phyloP scores from a whole-genome alignment of 2,797 vertebrate species.

The Sciurus vulgaris region DNA sequence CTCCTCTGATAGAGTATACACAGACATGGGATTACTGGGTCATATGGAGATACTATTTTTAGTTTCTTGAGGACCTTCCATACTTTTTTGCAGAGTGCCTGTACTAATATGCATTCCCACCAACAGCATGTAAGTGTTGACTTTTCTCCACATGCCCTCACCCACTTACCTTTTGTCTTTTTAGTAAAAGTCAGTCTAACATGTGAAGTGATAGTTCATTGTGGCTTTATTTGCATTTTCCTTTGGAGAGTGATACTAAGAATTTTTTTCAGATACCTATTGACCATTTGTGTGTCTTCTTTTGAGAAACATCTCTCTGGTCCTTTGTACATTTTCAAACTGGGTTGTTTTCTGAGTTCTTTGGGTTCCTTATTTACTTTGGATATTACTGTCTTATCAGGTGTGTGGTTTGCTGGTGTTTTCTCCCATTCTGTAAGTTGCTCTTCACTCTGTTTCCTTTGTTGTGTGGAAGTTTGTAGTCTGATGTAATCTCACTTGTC shows the following conservation, averaged over 20 bases:
- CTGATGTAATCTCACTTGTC: not conserved
- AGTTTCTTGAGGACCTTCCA: not conserved
- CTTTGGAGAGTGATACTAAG: not conserved
- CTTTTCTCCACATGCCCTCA: not conserved
- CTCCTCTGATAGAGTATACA: not conserved
- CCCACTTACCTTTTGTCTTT: not conserved
- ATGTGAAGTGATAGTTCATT: not conserved
- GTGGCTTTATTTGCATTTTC: not conserved
- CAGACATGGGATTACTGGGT: not conserved
- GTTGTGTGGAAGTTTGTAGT: not conserved
- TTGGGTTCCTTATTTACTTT: not conserved
- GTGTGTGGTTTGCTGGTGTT: not conserved
- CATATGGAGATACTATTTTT: not conserved
- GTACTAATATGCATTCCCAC: not conserved
- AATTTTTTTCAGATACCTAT: not conserved
- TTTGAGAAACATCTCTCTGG: not conserved
- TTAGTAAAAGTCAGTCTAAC: not conserved
- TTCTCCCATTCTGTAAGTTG: not conserved
- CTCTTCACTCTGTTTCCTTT: not conserved
- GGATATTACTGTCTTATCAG: not conserved
- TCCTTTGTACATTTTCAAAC: not conserved
- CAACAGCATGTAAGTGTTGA: not conserved
- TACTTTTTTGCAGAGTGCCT: not conserved
- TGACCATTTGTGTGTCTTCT: not conserved
- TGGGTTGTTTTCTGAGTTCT: not conserved